Percentiles rank a stretch among this genome's conserved stretches.
Conservation (phyloP, 2,888 invertebrate species). For the Zhuqinia jingwanae region DNA sequence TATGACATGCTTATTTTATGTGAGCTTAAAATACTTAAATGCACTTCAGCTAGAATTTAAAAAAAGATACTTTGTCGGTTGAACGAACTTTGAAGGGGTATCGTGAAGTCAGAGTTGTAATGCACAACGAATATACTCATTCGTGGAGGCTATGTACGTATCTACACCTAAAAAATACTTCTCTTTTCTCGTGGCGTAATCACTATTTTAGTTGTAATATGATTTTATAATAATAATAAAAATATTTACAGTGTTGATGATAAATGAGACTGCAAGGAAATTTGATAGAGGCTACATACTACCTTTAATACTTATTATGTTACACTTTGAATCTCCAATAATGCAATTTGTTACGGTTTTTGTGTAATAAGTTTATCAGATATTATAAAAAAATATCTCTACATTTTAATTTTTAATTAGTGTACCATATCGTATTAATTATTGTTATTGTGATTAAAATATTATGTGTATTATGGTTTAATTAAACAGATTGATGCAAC, state of each 20-base stretch:
- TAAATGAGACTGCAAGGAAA: constrained; percentile 59
- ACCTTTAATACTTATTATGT: neutral
- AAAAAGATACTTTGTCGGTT: neutral
- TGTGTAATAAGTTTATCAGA: no score
- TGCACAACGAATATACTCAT: constrained; percentile 27
- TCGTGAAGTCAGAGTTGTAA: neutral
- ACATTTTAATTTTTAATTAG: neutral
- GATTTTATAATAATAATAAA: constrained; percentile 10
- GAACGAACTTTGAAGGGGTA: neutral
- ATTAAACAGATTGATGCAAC: neutral
- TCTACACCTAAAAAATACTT: no score
- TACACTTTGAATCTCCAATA: constrained; percentile 17
- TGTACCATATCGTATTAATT: constrained; percentile 3
- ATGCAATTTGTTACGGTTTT: constrained; percentile 7
- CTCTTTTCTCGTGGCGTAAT: neutral
- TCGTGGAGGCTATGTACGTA: constrained; percentile 39
- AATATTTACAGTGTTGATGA: no score
- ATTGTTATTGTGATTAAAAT: constrained; percentile 13
- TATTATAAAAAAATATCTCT: no score
- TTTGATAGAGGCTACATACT: constrained; percentile 58
- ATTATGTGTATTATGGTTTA: constrained; percentile 4
- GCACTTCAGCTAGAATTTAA: neutral
- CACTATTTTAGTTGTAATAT: constrained; percentile 22
- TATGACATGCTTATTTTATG: constrained; percentile 11
- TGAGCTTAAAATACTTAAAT: constrained; percentile 13